A percentile compares a stretch with the other conserved stretches of the same genome.
phyloP scores from a whole-genome alignment of 1,140 invertebrate species.

The Propsilocerus akamusi region DNA sequence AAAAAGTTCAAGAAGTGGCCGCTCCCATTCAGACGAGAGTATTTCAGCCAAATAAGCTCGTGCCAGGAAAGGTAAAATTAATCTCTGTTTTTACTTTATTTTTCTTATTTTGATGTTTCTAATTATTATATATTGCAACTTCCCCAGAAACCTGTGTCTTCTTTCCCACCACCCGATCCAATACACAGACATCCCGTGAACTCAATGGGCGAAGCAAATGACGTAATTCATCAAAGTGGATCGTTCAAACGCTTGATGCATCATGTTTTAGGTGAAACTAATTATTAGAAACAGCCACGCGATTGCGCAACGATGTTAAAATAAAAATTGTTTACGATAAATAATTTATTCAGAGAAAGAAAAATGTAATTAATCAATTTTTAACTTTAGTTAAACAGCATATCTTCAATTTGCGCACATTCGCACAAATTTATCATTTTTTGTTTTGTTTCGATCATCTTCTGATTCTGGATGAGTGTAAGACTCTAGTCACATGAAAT shows the following conservation, averaged over 20 bases:
- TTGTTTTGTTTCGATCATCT: too few species aligned
- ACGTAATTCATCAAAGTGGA: constrained; percentile 75
- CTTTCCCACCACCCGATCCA: background rate
- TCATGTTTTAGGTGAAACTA: constrained; percentile 60
- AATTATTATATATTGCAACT: constrained; percentile 4
- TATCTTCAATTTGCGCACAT: too few species aligned
- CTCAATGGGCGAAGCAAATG: constrained; percentile 29
- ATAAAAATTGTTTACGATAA: too few species aligned
- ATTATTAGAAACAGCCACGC: too few species aligned
- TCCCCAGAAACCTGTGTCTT: background rate
- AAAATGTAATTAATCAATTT: too few species aligned
- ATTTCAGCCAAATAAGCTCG: constrained; percentile 40
- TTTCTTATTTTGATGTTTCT: constrained; percentile 10
- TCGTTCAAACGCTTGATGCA: constrained; percentile 85
- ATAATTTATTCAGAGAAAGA: too few species aligned
- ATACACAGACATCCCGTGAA: constrained; percentile 2
- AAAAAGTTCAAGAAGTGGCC: constrained; percentile 42
- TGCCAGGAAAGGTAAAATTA: constrained; percentile 34
- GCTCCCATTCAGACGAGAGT: constrained; percentile 50
- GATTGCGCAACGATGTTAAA: too few species aligned
- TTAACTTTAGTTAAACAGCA: too few species aligned
- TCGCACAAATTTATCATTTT: too few species aligned
- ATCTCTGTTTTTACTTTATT: constrained; percentile 6
- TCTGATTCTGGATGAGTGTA: too few species aligned
- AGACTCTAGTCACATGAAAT: too few species aligned